Evolutionary conservation across 2,113 vertebrate species (phyloP).

Genomic region (Anguilla japonica): DNA sequence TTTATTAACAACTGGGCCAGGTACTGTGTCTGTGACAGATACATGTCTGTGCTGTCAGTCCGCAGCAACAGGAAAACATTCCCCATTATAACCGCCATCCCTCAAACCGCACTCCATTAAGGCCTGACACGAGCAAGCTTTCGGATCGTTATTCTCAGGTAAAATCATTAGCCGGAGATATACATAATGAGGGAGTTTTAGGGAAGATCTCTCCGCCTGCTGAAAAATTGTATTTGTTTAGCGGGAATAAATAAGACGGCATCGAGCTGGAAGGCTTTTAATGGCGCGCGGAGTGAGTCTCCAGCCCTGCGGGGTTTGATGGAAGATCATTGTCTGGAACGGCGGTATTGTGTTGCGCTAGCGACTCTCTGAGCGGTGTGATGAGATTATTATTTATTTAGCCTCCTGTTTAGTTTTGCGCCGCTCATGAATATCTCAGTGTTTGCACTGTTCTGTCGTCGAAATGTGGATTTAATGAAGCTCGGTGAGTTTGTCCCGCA

Average conservation of each 20-base stretch:
- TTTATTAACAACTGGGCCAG: neutral
- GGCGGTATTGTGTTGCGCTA: neutral
- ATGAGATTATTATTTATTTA: constrained; percentile 2
- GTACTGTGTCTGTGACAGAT: too few species aligned
- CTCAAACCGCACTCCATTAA: neutral
- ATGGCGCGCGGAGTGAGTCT: neutral
- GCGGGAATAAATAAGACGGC: neutral
- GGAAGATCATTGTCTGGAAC: neutral
- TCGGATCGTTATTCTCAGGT: neutral
- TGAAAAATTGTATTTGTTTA: neutral
- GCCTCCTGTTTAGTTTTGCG: neutral
- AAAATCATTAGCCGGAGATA: constrained; percentile 10
- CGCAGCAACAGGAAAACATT: neutral
- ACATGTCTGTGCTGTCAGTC: neutral
- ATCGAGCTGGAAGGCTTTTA: neutral
- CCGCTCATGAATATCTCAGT: neutral
- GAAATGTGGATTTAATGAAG: neutral
- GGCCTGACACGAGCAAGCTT: neutral
- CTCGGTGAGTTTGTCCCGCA: neutral
- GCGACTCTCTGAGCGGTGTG: neutral
- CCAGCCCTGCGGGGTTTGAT: neutral
- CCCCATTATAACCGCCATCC: neutral
- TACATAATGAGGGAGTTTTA: constrained; percentile 4
- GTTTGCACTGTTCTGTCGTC: neutral
- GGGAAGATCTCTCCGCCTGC: neutral